A percentile compares a stretch with the other conserved stretches of the same genome.
Conservation (phyloP, 2,888 invertebrate genomes). For the Cantharis rustica region DNA sequence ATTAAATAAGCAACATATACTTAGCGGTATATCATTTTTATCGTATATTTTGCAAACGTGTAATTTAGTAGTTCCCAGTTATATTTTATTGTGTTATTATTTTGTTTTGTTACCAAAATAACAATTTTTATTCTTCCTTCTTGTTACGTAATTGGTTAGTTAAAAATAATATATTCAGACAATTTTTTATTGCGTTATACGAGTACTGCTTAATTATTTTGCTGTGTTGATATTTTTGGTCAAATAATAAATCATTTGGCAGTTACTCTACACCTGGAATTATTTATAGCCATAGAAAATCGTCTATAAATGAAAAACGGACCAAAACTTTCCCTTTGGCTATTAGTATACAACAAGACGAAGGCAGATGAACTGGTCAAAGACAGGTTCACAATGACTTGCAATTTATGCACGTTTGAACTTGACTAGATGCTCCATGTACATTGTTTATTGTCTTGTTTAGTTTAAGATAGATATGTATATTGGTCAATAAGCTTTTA, state of each 20-base stretch:
- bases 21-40: not conserved
- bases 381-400: constrained; percentile 5
- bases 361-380: constrained; percentile 4
- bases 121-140: not conserved
- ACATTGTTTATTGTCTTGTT: not conserved
- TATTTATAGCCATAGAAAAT: not conserved
- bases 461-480: not conserved
- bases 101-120: not conserved
- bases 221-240: not conserved
- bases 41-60: not conserved
- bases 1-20: not conserved
- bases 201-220: not conserved
- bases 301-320: not conserved
- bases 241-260: not conserved
- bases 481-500: not conserved
- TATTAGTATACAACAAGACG: not conserved
- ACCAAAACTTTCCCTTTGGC: not conserved
- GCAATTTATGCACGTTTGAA: constrained; percentile 5
- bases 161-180: not conserved
- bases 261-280: not conserved
- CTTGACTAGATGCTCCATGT: not conserved
- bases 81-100: not conserved
- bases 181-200: too few relatives aligned
- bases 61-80: not conserved
- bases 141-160: not conserved